phyloP scores from a whole-genome alignment of 1,140 invertebrate species.

The Copidosoma floridanum region DNA sequence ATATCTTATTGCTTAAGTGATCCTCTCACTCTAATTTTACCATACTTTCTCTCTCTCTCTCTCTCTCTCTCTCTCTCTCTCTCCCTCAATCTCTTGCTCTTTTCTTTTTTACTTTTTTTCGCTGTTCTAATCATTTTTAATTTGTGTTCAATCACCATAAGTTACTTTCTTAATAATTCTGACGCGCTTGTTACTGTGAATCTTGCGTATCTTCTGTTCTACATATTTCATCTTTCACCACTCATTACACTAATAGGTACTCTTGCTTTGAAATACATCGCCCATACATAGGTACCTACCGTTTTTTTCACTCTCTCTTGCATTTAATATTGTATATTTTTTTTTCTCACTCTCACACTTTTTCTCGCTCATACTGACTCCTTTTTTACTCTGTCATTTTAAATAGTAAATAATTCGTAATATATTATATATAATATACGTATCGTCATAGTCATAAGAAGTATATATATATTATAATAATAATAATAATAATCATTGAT shows the following conservation, averaged over 20 bases:
- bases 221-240: background rate
- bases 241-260: background rate
- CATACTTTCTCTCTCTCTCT: background rate
- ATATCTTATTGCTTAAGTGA: slow-evolving; percentile 53
- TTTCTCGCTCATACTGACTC: background rate
- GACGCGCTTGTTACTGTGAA: background rate
- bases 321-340: background rate
- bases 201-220: background rate
- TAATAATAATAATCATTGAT: too few relatives aligned
- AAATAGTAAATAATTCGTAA: slow-evolving; percentile 28
- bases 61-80: background rate
- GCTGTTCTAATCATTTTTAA: background rate
- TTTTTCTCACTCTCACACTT: background rate
- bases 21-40: slow-evolving; percentile 32
- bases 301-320: background rate
- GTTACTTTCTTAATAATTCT: background rate
- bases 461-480: slow-evolving; percentile 28
- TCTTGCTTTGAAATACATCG: too few relatives aligned
- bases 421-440: slow-evolving; percentile 37
- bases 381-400: slow-evolving; percentile 3
- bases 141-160: background rate
- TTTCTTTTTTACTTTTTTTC: slow-evolving; percentile 16
- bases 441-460: slow-evolving; percentile 30
- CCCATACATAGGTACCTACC: background rate
- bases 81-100: slow-evolving; percentile 22